Percentiles rank a stretch among this genome's conserved stretches.
Conservation (phyloP, 2,888 invertebrate species). For the Himalopsyche tibetana region DNA sequence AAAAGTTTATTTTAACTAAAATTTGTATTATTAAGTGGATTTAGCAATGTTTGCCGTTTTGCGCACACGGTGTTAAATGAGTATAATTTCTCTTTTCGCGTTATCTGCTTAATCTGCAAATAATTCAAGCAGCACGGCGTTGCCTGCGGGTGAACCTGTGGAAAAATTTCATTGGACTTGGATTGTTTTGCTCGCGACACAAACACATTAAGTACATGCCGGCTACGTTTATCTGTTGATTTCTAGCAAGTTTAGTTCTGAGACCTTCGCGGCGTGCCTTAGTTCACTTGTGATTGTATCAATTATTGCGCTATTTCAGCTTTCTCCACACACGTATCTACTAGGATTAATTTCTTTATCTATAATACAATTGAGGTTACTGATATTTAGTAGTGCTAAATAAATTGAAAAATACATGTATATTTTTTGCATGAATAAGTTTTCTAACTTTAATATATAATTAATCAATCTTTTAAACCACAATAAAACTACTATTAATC, state of each 20-base stretch:
- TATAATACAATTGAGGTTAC: not conserved
- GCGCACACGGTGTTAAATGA: not conserved
- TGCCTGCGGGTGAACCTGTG: conserved; percentile 8
- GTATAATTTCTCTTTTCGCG: conserved; percentile 9
- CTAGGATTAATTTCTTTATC: not conserved
- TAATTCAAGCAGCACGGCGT: not conserved
- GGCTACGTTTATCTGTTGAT: conserved; percentile 50
- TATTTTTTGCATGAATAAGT: no score
- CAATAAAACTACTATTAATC: no score
- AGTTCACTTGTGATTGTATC: not conserved
- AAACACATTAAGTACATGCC: conserved; percentile 15
- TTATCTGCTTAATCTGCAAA: not conserved
- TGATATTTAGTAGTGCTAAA: no score
- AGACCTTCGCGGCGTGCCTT: conserved; percentile 44
- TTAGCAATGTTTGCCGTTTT: not conserved
- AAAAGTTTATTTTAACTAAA: no score
- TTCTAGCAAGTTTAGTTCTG: conserved; percentile 45
- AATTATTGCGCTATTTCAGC: conserved; percentile 5
- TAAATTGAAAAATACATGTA: no score
- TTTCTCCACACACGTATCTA: not conserved
- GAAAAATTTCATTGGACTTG: not conserved
- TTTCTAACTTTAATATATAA: no score
- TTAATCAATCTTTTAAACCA: no score
- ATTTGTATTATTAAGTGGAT: not conserved
- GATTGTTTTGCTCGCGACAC: not conserved